Conservation (phyloP, 2,888 invertebrate genomes). For the Amiota communis region DNA sequence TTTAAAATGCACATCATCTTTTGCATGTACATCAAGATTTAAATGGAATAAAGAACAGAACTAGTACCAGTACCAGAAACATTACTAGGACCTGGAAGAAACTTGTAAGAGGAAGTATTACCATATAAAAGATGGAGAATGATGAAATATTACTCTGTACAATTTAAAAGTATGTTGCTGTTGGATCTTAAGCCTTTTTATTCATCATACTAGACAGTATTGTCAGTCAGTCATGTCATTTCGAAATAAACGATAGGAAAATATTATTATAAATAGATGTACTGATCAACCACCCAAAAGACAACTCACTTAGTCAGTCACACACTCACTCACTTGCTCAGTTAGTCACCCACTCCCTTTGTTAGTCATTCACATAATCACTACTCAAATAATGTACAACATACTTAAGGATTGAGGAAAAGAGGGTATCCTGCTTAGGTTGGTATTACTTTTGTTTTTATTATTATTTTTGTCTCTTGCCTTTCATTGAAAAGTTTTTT, state of each 20-base stretch:
- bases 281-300: neutral
- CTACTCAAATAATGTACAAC: neutral
- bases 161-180: conserved; percentile 3
- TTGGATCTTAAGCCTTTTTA: neutral
- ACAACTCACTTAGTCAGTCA: conserved; percentile 1
- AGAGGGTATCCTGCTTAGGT: neutral
- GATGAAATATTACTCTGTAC: neutral
- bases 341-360: neutral
- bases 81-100: too few species aligned
- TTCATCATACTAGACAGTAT: neutral
- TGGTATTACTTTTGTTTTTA: conserved; percentile 2
- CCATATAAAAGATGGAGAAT: neutral
- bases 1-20: conserved; percentile 38
- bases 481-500: conserved; percentile 34
- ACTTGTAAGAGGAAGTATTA: conserved; percentile 6
- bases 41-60: too few species aligned
- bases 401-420: too few species aligned
- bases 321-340: neutral
- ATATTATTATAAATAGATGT: neutral
- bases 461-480: conserved; percentile 18
- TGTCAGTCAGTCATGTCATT: neutral
- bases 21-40: neutral
- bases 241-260: neutral
- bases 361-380: conserved; percentile 24
- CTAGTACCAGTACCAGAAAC: too few species aligned